Evolutionary conservation across 2,888 invertebrate genomes (phyloP).

Genomic region (Orthosia incerta): DNA sequence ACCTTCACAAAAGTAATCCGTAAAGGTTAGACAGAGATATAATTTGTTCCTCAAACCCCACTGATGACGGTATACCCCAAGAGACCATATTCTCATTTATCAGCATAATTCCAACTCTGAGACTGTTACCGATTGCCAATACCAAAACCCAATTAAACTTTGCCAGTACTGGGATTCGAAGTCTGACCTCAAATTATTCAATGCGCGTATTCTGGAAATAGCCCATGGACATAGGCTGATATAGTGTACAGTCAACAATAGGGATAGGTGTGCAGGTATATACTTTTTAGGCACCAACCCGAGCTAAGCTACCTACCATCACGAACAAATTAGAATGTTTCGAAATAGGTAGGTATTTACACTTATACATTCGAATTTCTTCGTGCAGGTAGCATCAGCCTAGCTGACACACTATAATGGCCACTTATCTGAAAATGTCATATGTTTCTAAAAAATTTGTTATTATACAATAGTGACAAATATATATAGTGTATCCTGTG

Average conservation of each 20-base stretch:
- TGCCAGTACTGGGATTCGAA: conserved; percentile 49
- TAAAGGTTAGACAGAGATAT: conserved; percentile 1
- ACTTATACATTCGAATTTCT: no score
- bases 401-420: no score
- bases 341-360: no score
- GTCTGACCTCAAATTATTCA: conserved; percentile 44
- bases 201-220: conserved; percentile 36
- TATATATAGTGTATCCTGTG: no score
- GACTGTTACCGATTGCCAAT: conserved; percentile 56
- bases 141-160: conserved; percentile 55
- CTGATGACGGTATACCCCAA: conserved; percentile 40
- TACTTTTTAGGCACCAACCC: no score
- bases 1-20: background rate
- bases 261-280: background rate
- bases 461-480: no score
- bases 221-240: conserved; percentile 12
- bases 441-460: no score
- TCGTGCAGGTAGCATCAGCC: no score
- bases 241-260: background rate
- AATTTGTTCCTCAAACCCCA: conserved; percentile 3
- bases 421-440: no score
- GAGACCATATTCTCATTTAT: conserved; percentile 48
- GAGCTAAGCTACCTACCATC: no score
- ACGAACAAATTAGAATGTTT: no score
- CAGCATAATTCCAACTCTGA: conserved; percentile 39